A percentile compares a stretch with the other conserved stretches of the same genome.
Conservation (phyloP, 2,888 invertebrate genomes). For the Eugnorisma glareosa region DNA sequence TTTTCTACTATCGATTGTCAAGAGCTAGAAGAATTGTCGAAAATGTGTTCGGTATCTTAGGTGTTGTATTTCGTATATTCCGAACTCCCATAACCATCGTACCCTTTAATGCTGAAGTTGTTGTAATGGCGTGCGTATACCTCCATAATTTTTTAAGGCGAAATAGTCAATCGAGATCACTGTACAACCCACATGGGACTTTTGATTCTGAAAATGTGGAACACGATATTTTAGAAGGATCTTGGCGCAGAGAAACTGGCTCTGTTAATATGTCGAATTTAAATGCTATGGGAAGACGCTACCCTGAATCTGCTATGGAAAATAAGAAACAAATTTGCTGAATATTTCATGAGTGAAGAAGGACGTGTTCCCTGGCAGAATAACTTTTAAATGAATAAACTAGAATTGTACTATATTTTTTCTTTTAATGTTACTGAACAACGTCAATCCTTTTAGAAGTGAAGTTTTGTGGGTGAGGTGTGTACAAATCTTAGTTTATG, state of each 20-base stretch:
- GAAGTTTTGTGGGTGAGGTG: slow-evolving; percentile 41
- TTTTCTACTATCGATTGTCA: slow-evolving; percentile 59
- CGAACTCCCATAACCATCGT: slow-evolving; percentile 27
- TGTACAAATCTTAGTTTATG: too few relatives aligned
- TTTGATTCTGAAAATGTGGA: slow-evolving; percentile 55
- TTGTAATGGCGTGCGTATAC: slow-evolving; percentile 63
- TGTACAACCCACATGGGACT: slow-evolving; percentile 55
- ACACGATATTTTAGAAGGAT: slow-evolving; percentile 47
- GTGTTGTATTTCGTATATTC: slow-evolving; percentile 57
- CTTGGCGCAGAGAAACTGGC: slow-evolving; percentile 48
- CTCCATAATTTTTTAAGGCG: slow-evolving; percentile 54
- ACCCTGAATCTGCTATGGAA: slow-evolving; percentile 35
- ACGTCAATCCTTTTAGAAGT: slow-evolving; percentile 17
- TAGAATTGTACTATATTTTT: slow-evolving; percentile 43
- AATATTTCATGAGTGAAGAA: slow-evolving; percentile 55
- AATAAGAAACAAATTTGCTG: slow-evolving; percentile 54
- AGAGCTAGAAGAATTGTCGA: slow-evolving; percentile 63
- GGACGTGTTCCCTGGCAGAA: slow-evolving; percentile 54
- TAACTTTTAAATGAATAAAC: slow-evolving; percentile 49
- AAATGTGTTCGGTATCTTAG: slow-evolving; percentile 53
- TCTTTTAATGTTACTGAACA: slow-evolving; percentile 36
- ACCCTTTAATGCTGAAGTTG: too few relatives aligned
- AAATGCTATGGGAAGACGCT: slow-evolving; percentile 29
- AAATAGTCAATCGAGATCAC: slow-evolving; percentile 43
- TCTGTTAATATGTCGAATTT: slow-evolving; percentile 36